These are phyloP conservation scores for Hylyphantes graminicola DNA, from an alignment of 1,140 invertebrate genomes.

Conservation along the genomic window DNA sequence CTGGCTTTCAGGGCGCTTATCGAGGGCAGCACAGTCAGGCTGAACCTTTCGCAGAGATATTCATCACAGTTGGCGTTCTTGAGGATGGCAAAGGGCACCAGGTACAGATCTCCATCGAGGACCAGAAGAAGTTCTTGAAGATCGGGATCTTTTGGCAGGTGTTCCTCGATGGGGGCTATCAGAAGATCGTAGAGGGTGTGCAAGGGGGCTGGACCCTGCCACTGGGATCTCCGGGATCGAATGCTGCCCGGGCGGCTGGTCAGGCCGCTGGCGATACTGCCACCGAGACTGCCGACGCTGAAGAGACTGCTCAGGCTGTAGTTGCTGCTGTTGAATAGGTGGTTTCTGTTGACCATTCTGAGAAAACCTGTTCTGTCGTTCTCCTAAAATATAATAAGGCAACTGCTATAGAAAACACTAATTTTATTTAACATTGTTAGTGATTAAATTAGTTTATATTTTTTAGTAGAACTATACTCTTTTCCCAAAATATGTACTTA, in stretches of 20 bases:
- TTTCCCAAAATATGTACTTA: too few species aligned
- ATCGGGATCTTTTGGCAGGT: conserved; percentile 72
- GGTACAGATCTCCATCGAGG: conserved; percentile 88
- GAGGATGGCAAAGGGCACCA: conserved; percentile 91
- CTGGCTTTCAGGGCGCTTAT: conserved; percentile 75
- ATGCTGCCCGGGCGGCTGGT: conserved; percentile 72
- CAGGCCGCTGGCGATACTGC: conserved; percentile 78
- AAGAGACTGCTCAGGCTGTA: conserved; percentile 90
- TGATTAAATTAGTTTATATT: background rate
- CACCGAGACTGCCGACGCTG: conserved; percentile 82
- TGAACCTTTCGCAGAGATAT: conserved; percentile 91
- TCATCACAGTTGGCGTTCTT: conserved; percentile 69
- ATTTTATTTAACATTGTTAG: background rate
- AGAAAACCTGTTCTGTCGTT: conserved; percentile 77
- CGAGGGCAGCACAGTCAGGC: conserved; percentile 86
- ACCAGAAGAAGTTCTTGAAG: conserved; percentile 85
- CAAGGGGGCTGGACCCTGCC: conserved; percentile 89
- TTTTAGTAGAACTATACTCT: background rate
- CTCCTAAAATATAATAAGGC: conserved; percentile 65
- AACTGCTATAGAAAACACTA: background rate
- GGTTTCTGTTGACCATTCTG: conserved; percentile 79
- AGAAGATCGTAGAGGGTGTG: conserved; percentile 87
- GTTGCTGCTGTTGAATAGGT: conserved; percentile 91
- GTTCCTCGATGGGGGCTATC: conserved; percentile 92
- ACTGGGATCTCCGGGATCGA: conserved; percentile 69